These are phyloP conservation scores for Cepaea nemoralis DNA, from an alignment of 1,140 invertebrate genomes.

Conservation along the genomic window DNA sequence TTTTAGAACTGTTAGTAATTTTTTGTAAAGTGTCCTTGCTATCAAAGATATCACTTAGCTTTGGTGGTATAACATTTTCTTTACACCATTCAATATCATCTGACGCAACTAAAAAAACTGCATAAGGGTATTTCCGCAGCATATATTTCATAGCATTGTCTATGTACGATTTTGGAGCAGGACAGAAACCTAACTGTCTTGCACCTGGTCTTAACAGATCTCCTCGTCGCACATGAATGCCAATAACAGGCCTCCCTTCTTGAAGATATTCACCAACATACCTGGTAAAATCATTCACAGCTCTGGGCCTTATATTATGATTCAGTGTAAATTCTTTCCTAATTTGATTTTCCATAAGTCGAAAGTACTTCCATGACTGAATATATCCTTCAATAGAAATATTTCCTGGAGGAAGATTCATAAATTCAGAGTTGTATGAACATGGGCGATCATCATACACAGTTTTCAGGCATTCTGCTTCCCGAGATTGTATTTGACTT, in stretches of 20 bases:
- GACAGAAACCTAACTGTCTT: slow-evolving; percentile 27
- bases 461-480: slow-evolving; percentile 17
- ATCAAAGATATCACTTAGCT: not conserved
- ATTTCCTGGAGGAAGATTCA: slow-evolving; percentile 26
- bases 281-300: not conserved
- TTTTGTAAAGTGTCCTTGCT: not conserved
- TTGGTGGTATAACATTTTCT: slow-evolving; percentile 8
- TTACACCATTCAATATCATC: slow-evolving; percentile 35
- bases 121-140: slow-evolving; percentile 17
- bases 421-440: slow-evolving; percentile 27
- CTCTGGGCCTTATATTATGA: not conserved
- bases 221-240: slow-evolving; percentile 35
- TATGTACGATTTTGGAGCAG: slow-evolving; percentile 19
- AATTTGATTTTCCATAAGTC: slow-evolving; percentile 17
- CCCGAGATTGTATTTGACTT: not conserved
- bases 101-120: slow-evolving; percentile 30
- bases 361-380: slow-evolving; percentile 39
- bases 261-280: slow-evolving; percentile 7
- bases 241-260: slow-evolving; percentile 10
- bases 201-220: slow-evolving; percentile 10
- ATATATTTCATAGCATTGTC: slow-evolving; percentile 34
- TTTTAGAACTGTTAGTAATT: not conserved
- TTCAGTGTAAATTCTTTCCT: slow-evolving; percentile 13
- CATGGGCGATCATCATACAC: slow-evolving; percentile 18
- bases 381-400: slow-evolving; percentile 33